Base-by-base conservation (phyloP, 2,113 vertebrate species). In the Camarhynchus parvulus region DNA sequence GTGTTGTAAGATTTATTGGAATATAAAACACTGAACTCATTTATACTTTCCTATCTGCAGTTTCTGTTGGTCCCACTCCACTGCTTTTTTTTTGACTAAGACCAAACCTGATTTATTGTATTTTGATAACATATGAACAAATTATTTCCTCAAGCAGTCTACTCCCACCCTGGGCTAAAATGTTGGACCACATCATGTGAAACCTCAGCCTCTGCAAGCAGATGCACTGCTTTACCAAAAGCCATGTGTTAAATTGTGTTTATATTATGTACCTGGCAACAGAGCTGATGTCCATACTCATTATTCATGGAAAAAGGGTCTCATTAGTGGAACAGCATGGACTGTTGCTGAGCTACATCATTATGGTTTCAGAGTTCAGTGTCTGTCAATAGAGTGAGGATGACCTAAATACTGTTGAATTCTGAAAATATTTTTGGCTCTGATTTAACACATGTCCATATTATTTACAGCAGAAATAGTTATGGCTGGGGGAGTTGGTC, bases 251-350 rank as follows among this genome's bases (percentile, higher is more conserved):
- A 94, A 96, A 95, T 80, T 97, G 89, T 98, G 97, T 98, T 98
- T 98, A 96, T 97, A 75, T 96, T 96, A 94, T 97, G 83, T 97
- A 98, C 97, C 96, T 98, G 97, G 97, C 98, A 98, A 98, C 97
- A 97, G 97, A 96, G 93, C 95, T 97, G 96, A 97, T 98, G 96
- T 98, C 93, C 95, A 90, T 96, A 68, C 61, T 97, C 97, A 80
- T 97, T 97, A 96, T 98, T 97, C 97, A 97, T 97, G 97, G 98
- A 97, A 98, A 98, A 97, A 97, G 90, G 89, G 94, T 77, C 96
- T 98, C 97, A 97, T 97, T 97, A 97, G 96, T 96, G 89, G 93
- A 95, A 96, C 91, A 31, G 92, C 94, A 92, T 96, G 87, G 72
- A 64, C 90, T 96, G 94, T 97, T 98, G 97, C 97, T 86, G 96